phyloP scores from a whole-genome alignment of 1,140 invertebrate genomes.

The Zaprionus tsacasi region DNA sequence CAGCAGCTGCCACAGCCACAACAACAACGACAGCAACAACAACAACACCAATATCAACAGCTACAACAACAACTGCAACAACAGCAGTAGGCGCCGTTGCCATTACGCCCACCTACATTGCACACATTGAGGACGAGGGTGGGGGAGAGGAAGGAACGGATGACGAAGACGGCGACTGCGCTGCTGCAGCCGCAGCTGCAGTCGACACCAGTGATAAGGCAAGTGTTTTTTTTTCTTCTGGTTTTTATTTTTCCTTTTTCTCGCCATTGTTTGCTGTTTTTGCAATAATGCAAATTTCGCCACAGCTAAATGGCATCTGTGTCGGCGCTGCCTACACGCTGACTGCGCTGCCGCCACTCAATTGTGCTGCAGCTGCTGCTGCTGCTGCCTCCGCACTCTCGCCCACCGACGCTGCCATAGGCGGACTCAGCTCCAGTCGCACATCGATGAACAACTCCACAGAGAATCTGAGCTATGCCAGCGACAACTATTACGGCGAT shows the following conservation, averaged over 20 bases:
- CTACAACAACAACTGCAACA: constrained; percentile 23
- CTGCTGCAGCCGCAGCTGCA: constrained; percentile 37
- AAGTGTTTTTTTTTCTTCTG: constrained; percentile 37
- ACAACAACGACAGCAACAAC: constrained; percentile 22
- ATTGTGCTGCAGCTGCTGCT: constrained; percentile 37
- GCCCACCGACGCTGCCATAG: constrained; percentile 58
- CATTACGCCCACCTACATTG: constrained; percentile 51
- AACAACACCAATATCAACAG: constrained; percentile 20
- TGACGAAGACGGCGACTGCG: constrained; percentile 28
- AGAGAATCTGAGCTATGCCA: constrained; percentile 77
- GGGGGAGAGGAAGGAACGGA: constrained; percentile 21
- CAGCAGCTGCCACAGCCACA: constrained; percentile 10
- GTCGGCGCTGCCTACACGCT: constrained; percentile 48
- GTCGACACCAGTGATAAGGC: constrained; percentile 61
- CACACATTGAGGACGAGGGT: constrained; percentile 48
- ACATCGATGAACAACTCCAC: constrained; percentile 81
- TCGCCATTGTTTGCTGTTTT: constrained; percentile 35
- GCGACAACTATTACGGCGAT: constrained; percentile 78
- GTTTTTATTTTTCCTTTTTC: constrained; percentile 8
- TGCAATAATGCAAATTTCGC: constrained; percentile 31
- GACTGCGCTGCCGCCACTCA: constrained; percentile 34
- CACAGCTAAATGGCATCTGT: constrained; percentile 37
- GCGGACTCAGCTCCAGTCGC: constrained; percentile 69
- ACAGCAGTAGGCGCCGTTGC: constrained; percentile 29
- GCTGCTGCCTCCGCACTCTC: constrained; percentile 56